Evolutionary conservation across 2,113 vertebrate genomes (phyloP).

Genomic region (Nycticryphes semicollaris): DNA sequence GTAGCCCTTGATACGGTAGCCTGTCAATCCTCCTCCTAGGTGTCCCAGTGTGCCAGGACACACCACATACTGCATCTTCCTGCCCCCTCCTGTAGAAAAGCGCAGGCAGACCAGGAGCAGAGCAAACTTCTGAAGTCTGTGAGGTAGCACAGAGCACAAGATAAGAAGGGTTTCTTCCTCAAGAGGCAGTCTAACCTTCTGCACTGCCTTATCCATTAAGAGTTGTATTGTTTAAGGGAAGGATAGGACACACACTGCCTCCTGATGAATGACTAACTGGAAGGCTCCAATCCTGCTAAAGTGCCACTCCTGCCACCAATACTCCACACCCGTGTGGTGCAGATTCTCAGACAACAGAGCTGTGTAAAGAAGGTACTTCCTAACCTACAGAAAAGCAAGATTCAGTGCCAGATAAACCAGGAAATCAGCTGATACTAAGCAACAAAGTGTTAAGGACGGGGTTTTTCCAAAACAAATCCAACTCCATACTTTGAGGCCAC

Average conservation of each 20-base stretch:
- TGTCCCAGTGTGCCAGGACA: neutral
- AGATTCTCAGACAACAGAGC: neutral
- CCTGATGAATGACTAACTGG: neutral
- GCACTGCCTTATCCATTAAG: neutral
- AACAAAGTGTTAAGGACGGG: neutral
- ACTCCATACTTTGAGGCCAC: neutral
- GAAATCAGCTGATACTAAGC: neutral
- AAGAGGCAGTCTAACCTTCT: neutral
- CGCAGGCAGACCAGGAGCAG: neutral
- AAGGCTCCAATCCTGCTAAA: neutral
- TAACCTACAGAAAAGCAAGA: neutral
- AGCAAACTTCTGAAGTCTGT: neutral
- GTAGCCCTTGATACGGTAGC: neutral
- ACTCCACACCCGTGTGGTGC: neutral
- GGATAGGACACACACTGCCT: accelerated
- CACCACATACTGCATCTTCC: neutral
- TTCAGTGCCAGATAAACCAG: neutral
- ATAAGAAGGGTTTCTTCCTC: neutral
- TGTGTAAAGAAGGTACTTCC: neutral
- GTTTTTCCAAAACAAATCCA: neutral
- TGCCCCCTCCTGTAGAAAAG: neutral
- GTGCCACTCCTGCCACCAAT: neutral
- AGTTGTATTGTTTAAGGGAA: neutral
- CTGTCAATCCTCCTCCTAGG: neutral
- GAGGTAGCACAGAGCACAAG: neutral